Percentiles rank a stretch among this genome's conserved stretches.
These are phyloP conservation scores for Bolinopsis microptera DNA, from an alignment of 37 sponge, comb jelly and placozoan species.

Conservation along the genomic window DNA sequence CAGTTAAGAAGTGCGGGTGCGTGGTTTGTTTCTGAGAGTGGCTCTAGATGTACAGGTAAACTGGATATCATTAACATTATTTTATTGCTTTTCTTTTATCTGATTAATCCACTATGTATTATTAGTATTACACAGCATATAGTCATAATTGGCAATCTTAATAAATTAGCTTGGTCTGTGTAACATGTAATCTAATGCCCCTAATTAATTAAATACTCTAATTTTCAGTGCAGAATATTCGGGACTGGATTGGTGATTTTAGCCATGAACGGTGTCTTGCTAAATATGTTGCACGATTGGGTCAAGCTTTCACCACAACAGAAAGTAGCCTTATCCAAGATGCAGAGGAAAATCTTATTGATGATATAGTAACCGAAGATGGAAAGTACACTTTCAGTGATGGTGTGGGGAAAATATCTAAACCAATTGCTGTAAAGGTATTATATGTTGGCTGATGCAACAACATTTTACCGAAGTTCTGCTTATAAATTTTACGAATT, in stretches of 20 bases:
- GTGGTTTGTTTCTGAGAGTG: slow-evolving; percentile 54
- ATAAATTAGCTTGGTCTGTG: no score
- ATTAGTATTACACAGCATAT: no score
- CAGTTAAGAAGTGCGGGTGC: slow-evolving; percentile 44
- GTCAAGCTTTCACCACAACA: slow-evolving; percentile 67
- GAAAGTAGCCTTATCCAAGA: neutral
- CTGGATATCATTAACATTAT: no score
- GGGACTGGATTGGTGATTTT: slow-evolving; percentile 68
- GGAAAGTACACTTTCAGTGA: slow-evolving; percentile 65
- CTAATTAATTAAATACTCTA: no score
- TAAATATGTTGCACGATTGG: slow-evolving; percentile 66
- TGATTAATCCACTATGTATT: no score
- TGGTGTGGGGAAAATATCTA: slow-evolving; percentile 54
- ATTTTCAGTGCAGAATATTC: slow-evolving; percentile 43
- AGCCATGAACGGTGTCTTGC: slow-evolving; percentile 4
- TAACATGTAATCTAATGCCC: no score
- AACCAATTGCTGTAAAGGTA: slow-evolving; percentile 11
- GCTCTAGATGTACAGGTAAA: neutral
- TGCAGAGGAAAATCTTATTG: neutral
- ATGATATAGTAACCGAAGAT: slow-evolving; percentile 59
- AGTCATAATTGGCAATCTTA: no score
- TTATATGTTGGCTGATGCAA: neutral
- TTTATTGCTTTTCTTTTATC: no score
- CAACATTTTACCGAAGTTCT: no score
- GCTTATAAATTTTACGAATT: no score